A percentile compares a stretch with the other conserved stretches of the same genome.
Evolutionary conservation across 2,888 invertebrate species (phyloP).

Genomic region (Patella ulyssiponensis): DNA sequence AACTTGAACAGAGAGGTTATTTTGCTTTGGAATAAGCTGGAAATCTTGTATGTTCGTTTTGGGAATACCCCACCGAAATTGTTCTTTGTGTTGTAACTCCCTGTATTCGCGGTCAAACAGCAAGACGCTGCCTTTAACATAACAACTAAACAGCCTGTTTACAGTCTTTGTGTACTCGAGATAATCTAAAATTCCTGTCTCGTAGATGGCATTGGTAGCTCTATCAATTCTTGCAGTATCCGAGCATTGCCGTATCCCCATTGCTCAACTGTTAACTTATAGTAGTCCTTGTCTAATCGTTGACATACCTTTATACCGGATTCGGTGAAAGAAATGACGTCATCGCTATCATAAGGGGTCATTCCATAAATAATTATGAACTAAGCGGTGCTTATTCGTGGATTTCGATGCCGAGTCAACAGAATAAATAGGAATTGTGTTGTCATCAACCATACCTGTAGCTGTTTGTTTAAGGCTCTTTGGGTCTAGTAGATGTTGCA

Average conservation of each 20-base stretch:
- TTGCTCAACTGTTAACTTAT: constrained; percentile 1
- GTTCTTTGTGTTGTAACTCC: constrained; percentile 15
- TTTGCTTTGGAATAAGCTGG: constrained; percentile 22
- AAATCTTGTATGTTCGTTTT: constrained; percentile 20
- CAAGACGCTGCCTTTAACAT: constrained; percentile 26
- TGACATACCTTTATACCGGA: neutral
- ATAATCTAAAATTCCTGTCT: constrained; percentile 21
- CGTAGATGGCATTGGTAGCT: constrained; percentile 1
- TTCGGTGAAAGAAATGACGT: neutral
- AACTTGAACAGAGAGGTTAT: neutral
- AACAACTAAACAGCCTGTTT: constrained; percentile 15
- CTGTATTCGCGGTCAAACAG: constrained; percentile 30
- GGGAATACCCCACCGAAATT: constrained; percentile 22
- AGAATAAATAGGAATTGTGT: too few relatives aligned
- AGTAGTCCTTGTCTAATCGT: neutral
- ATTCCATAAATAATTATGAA: neutral
- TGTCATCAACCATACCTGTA: too few relatives aligned
- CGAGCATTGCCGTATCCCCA: constrained; percentile 11
- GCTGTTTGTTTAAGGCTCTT: too few relatives aligned
- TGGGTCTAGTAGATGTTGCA: too few relatives aligned
- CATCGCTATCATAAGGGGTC: neutral
- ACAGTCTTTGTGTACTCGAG: constrained; percentile 22
- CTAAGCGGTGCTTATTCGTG: neutral
- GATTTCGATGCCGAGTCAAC: neutral
- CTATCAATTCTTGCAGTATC: constrained; percentile 26